These are phyloP conservation scores for Picathartes gymnocephalus DNA, from an alignment of 2,113 vertebrate species.

Conservation along the genomic window DNA sequence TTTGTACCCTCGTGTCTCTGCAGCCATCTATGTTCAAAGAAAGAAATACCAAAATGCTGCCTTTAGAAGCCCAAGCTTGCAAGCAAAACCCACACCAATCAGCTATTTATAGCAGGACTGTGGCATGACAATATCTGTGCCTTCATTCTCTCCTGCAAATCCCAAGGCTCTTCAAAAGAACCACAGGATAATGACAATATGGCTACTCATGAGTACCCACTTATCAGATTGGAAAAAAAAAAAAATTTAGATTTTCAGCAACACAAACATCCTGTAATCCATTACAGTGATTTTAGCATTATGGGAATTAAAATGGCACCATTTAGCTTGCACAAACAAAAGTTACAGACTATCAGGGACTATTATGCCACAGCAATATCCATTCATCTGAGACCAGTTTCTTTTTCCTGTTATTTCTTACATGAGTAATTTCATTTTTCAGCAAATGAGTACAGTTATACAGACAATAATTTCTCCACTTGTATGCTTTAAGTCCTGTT, in stretches of 20 bases:
- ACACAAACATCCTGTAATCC: not conserved
- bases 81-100: not conserved
- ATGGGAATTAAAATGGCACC: slow-evolving; percentile 3
- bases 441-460: not conserved
- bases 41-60: not conserved
- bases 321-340: not conserved
- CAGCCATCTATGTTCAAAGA: not conserved
- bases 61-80: not conserved
- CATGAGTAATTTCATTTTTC: not conserved
- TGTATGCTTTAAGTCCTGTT: not conserved
- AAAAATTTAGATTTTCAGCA: not conserved
- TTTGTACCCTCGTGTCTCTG: not conserved
- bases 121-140: not conserved
- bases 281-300: not conserved
- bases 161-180: not conserved
- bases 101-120: not conserved
- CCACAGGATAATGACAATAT: not conserved
- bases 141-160: not conserved
- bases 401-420: not conserved
- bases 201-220: not conserved
- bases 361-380: not conserved
- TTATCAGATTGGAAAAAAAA: not conserved
- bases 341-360: not conserved
- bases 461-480: not conserved
- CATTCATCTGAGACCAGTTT: not conserved